A percentile compares a stretch with the other conserved stretches of the same genome.
Evolutionary conservation across 2,888 invertebrate species (phyloP).

Genomic region (Oscheius sp.): DNA sequence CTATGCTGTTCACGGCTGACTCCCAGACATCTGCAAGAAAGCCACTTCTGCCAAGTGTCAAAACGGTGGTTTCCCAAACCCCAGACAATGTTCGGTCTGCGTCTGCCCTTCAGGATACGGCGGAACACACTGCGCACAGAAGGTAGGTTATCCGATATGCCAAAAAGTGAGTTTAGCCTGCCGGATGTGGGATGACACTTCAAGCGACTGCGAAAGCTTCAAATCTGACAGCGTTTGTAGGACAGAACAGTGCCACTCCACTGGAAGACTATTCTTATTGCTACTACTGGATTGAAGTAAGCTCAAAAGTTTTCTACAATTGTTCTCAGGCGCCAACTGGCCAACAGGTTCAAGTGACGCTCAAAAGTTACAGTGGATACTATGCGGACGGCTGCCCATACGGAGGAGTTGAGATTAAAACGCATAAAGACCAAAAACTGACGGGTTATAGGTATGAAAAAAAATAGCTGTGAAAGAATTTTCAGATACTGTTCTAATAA

Average conservation of each 20-base stretch:
- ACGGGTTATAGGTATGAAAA: slow-evolving; percentile 55
- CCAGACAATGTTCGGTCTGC: slow-evolving; percentile 60
- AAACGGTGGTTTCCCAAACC: slow-evolving; percentile 66
- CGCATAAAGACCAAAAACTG: slow-evolving; percentile 49
- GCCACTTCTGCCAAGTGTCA: slow-evolving; percentile 51
- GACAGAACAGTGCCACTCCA: slow-evolving; percentile 41
- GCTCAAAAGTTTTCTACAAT: not conserved
- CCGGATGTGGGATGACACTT: slow-evolving; percentile 47
- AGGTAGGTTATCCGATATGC: slow-evolving; percentile 31
- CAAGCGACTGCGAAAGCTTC: slow-evolving; percentile 42
- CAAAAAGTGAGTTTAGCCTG: slow-evolving; percentile 37
- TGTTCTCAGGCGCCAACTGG: slow-evolving; percentile 47
- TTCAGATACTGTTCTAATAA: slow-evolving; percentile 51
- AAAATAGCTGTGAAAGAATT: not conserved
- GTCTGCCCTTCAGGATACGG: slow-evolving; percentile 69
- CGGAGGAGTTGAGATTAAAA: slow-evolving; percentile 67
- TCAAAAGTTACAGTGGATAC: slow-evolving; percentile 49
- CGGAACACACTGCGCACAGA: slow-evolving; percentile 50
- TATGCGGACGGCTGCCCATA: slow-evolving; percentile 65
- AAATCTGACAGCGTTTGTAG: slow-evolving; percentile 40
- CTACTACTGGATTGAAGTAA: slow-evolving; percentile 47
- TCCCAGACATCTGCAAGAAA: slow-evolving; percentile 44
- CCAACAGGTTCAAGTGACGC: slow-evolving; percentile 54
- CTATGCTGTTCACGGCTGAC: not conserved
- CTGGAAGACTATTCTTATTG: slow-evolving; percentile 46